Evolutionary conservation across 1,140 invertebrate genomes (phyloP), one percentile per base, ranked within the genome.

Genomic region (Trichomalopsis sarcophagae): DNA sequence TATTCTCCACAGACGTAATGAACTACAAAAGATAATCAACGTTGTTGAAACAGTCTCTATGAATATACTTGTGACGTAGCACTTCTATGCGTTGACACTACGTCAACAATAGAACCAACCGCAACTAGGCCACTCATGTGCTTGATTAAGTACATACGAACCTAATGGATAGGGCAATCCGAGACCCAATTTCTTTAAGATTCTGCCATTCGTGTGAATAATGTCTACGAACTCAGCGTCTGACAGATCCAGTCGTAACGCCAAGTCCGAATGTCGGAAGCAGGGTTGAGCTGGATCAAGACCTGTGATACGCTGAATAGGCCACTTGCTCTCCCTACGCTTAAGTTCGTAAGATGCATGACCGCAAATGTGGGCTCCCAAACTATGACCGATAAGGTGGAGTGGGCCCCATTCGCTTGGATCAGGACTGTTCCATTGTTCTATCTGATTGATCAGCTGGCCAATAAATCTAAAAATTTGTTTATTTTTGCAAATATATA

Each of bases 181-280:
- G 21, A 81, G 79, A 0, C 79, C 66, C 2, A 81, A 36, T 69
- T 81, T 69, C 13, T 27, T 44, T 6, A 44, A 27, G 7, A 69
- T 44, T 5, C 66, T 7, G 2, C 79, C 79, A 47, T 81, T 81
- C 6, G 95, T 96, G 82, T 96, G 96, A 85, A 97, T 95, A 4
- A 96, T 94, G 88, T 97, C 96, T 0, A 96, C 95, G 82, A 95
- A 96, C 17, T 94, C 90, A 0, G 95, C 95, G 87, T 96, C 95
- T 0, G 90, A 91, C 50, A 90, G 90, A 87, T 95, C 94, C 44
- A 96, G 89, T 23, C 94, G 91, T 78, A 94, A 91, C 0, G 90
- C 87, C 0, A 90, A 77, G 74, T 93, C 90, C 0, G 91, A 89
- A 2, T 93, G 93, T 47, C 91, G 88, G 87, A 96, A 96, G 86